phyloP scores from a whole-genome alignment of 2,888 invertebrate species.

The Liodrosophila aerea region DNA sequence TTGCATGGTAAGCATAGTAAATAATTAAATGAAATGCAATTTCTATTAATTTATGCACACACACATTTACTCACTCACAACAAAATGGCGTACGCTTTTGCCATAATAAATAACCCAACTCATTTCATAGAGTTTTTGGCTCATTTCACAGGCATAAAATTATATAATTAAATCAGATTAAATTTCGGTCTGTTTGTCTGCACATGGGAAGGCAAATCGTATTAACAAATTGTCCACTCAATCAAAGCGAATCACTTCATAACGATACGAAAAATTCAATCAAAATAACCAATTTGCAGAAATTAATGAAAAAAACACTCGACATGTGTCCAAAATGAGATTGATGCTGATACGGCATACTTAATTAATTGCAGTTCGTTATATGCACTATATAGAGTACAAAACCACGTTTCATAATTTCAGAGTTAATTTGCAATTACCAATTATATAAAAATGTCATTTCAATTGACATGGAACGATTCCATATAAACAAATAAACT shows the following conservation, averaged over 20 bases:
- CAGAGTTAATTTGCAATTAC: too few species aligned
- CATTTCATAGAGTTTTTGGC: constrained; percentile 20
- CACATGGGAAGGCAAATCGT: constrained; percentile 41
- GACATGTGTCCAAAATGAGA: constrained; percentile 27
- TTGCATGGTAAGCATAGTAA: constrained; percentile 28
- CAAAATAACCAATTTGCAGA: constrained; percentile 51
- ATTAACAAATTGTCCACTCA: constrained; percentile 73
- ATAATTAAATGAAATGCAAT: constrained; percentile 53
- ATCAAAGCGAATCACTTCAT: constrained; percentile 51
- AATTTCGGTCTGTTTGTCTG: constrained; percentile 13
- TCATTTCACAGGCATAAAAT: constrained; percentile 52
- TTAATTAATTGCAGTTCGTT: constrained; percentile 54
- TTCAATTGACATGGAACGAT: too few species aligned
- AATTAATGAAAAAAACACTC: constrained; percentile 32
- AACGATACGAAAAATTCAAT: constrained; percentile 51
- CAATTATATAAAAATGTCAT: too few species aligned
- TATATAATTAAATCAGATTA: constrained; percentile 73
- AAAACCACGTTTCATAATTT: too few species aligned
- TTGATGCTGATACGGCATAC: constrained; percentile 18
- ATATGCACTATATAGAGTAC: too few species aligned
- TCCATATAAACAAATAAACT: too few species aligned
- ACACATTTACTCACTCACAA: too few species aligned
- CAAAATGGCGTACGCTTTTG: constrained; percentile 2
- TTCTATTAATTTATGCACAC: constrained; percentile 53
- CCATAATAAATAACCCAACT: constrained; percentile 51